Percentiles rank a stretch among this genome's conserved stretches.
Evolutionary conservation across 92 coral and sea anemone species (phyloP).

Genomic region (Bergia puertoricense): DNA sequence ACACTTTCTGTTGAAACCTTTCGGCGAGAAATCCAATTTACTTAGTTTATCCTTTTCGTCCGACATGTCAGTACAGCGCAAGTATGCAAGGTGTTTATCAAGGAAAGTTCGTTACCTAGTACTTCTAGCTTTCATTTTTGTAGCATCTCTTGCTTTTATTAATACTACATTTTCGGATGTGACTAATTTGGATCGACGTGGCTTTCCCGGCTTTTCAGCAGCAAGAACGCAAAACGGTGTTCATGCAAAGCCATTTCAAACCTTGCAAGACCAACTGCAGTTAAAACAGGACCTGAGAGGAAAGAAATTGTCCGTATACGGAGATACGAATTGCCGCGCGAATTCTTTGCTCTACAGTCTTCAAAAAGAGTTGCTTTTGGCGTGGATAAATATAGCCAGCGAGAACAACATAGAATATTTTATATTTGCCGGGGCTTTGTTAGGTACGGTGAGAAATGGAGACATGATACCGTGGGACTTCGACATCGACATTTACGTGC

Average conservation of each 20-base stretch:
- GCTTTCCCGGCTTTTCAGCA: too few species aligned
- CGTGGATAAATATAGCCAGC: neutral
- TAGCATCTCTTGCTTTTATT: neutral
- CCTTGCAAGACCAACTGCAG: neutral
- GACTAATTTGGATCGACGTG: neutral
- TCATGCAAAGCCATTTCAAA: neutral
- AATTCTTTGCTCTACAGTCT: constrained; percentile 14
- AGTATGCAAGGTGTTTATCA: neutral
- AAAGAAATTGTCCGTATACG: neutral
- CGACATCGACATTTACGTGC: constrained; percentile 23
- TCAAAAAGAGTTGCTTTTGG: constrained; percentile 8
- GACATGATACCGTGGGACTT: constrained; percentile 37
- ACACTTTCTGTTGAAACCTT: too few species aligned
- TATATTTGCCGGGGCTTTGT: constrained; percentile 13
- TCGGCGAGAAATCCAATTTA: neutral
- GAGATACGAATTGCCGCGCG: constrained; percentile 20
- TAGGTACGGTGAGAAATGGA: constrained; percentile 15
- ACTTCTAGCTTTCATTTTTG: neutral
- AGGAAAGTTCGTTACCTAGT: neutral
- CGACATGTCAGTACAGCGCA: neutral
- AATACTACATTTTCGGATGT: neutral
- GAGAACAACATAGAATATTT: constrained; percentile 14
- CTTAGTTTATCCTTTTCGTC: neutral
- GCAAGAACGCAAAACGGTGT: neutral
- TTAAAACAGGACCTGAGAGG: neutral